A percentile compares a stretch with the other conserved stretches of the same genome.
Conservation (phyloP, 1,140 invertebrate genomes). For the Mya arenaria region DNA sequence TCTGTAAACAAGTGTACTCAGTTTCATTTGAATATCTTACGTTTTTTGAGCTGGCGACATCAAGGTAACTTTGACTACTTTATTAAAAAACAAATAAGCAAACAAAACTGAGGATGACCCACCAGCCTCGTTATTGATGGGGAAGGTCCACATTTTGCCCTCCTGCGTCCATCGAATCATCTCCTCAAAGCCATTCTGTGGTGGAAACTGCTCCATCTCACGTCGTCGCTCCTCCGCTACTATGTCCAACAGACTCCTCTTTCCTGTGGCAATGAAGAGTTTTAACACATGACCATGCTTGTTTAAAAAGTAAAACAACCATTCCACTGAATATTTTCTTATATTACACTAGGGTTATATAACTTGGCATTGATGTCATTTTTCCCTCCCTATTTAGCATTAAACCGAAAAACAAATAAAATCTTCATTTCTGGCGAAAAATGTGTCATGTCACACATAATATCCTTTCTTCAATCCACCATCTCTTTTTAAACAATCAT, state of each 20-base stretch:
- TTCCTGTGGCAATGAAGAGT: too few relatives aligned
- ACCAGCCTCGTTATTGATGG: conserved; percentile 99
- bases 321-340: too few relatives aligned
- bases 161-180: conserved; percentile 96
- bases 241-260: conserved; percentile 29
- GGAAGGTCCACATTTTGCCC: conserved; percentile 98
- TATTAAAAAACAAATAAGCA: background rate
- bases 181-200: conserved; percentile 94
- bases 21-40: background rate
- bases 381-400: too few relatives aligned
- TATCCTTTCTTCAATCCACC: too few relatives aligned
- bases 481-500: too few relatives aligned
- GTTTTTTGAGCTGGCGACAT: background rate
- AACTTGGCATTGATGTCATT: too few relatives aligned
- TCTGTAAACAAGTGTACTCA: background rate
- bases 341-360: too few relatives aligned
- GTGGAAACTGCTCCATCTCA: conserved; percentile 73
- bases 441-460: too few relatives aligned
- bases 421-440: too few relatives aligned
- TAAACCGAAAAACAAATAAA: too few relatives aligned
- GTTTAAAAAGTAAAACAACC: too few relatives aligned
- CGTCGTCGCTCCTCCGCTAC: conserved; percentile 20
- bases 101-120: conserved; percentile 53
- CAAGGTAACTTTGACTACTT: background rate
- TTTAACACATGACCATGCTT: too few relatives aligned